phyloP scores from a whole-genome alignment of 2,113 vertebrate species.

The Lasiurus cinereus region DNA sequence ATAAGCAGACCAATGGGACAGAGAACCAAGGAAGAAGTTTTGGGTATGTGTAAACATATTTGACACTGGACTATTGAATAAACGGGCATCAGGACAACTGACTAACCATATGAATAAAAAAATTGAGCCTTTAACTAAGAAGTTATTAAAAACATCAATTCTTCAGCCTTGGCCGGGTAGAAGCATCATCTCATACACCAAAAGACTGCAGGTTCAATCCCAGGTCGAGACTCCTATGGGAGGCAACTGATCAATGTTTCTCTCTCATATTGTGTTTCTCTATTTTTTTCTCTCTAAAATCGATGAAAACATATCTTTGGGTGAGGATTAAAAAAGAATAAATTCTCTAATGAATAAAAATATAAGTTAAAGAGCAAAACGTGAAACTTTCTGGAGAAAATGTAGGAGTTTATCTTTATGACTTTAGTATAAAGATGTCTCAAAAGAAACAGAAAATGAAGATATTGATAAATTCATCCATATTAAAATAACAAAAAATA shows the following conservation, averaged over 20 bases:
- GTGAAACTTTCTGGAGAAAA: constrained; percentile 37
- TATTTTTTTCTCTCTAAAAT: too few relatives aligned
- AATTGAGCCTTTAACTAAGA: neutral
- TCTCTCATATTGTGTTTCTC: too few relatives aligned
- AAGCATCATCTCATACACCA: too few relatives aligned
- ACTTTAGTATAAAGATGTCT: neutral
- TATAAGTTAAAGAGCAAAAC: neutral
- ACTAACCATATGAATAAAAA: neutral
- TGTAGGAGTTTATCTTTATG: neutral
- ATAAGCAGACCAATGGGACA: neutral
- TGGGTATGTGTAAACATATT: neutral
- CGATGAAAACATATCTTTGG: too few relatives aligned
- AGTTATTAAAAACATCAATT: neutral
- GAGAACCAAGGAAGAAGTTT: neutral
- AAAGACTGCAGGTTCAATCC: too few relatives aligned
- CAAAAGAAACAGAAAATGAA: neutral
- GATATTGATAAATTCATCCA: neutral
- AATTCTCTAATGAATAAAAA: constrained; percentile 1
- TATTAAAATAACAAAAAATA: neutral
- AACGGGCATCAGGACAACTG: neutral
- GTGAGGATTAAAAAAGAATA: neutral
- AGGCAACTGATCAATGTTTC: too few relatives aligned
- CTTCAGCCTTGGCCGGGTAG: too few relatives aligned
- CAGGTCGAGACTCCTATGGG: too few relatives aligned
- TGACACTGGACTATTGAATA: neutral